Percentiles rank a stretch among this genome's conserved stretches.
Conservation (phyloP, 1,140 invertebrate species). For the Chrysoperla carnea region DNA sequence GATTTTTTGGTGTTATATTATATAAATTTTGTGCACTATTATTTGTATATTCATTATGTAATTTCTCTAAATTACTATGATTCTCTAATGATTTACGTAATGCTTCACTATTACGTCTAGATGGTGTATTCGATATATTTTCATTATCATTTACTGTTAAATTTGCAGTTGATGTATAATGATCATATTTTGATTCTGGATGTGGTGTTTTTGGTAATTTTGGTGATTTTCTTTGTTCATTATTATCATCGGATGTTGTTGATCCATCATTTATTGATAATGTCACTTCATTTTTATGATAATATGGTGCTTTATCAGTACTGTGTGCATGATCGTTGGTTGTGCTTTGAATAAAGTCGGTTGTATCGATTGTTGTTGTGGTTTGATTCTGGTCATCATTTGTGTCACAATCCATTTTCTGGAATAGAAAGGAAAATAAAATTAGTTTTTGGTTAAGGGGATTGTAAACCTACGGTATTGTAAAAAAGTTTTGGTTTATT, state of each 20-base stretch:
- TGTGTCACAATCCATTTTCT: constrained; percentile 21
- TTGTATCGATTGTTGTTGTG: background rate
- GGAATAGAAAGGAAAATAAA: constrained; percentile 10
- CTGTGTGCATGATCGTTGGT: constrained; percentile 1
- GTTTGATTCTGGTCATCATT: constrained; percentile 13
- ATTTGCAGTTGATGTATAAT: constrained; percentile 21
- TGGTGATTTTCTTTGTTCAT: constrained; percentile 5
- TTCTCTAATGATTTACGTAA: constrained; percentile 12
- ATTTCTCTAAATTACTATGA: constrained; percentile 16
- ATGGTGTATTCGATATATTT: background rate
- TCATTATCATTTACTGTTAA: constrained; percentile 14
- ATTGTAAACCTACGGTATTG: too few species aligned
- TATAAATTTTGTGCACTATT: constrained; percentile 16
- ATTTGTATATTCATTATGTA: constrained; percentile 14
- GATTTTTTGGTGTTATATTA: constrained; percentile 6
- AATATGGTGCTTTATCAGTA: constrained; percentile 5
- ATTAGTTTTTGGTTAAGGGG: too few species aligned
- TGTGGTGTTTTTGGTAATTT: constrained; percentile 6
- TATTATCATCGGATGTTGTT: constrained; percentile 6
- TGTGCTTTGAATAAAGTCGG: background rate
- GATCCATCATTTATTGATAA: constrained; percentile 17
- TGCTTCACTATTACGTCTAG: background rate
- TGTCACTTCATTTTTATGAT: constrained; percentile 22
- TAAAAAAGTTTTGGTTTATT: too few species aligned
- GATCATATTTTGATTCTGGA: constrained; percentile 1